Conservation (phyloP, 2,113 vertebrate genomes). For the Petrocephalus microphthalmus region DNA sequence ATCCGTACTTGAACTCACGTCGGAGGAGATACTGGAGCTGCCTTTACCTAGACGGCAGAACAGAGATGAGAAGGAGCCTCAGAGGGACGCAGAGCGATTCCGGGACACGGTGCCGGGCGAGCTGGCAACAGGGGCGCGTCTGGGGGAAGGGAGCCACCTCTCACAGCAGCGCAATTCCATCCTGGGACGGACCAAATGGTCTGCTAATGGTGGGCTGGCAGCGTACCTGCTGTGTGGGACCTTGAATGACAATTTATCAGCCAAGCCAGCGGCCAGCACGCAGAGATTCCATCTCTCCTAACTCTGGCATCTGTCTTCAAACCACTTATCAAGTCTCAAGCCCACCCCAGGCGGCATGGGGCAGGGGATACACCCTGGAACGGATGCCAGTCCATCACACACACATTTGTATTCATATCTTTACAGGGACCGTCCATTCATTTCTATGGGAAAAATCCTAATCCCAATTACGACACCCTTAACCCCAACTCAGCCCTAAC, state of each 20-base stretch:
- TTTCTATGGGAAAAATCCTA: background rate
- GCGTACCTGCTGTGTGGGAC: background rate
- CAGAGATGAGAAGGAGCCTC: conserved; percentile 30
- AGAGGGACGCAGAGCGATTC: background rate
- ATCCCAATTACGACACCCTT: no score
- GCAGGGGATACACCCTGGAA: background rate
- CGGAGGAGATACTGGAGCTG: conserved; percentile 99
- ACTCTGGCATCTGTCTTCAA: background rate
- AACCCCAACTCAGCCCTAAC: no score
- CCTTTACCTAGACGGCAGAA: conserved; percentile 81
- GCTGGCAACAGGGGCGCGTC: background rate
- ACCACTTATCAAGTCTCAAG: background rate
- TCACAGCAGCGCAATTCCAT: background rate
- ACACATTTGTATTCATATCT: background rate
- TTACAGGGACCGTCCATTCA: background rate
- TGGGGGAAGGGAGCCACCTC: background rate
- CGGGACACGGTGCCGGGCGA: background rate
- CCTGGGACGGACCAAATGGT: background rate
- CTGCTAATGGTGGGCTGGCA: no score
- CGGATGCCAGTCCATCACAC: background rate
- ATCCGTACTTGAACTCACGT: conserved; percentile 98
- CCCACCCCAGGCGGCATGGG: background rate
- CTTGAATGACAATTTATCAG: background rate
- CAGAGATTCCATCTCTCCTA: background rate
- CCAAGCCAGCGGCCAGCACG: background rate